Evolutionary conservation across 2,113 vertebrate species (phyloP), one percentile per base, ranked within the genome.

Genomic region (Scomber colias): DNA sequence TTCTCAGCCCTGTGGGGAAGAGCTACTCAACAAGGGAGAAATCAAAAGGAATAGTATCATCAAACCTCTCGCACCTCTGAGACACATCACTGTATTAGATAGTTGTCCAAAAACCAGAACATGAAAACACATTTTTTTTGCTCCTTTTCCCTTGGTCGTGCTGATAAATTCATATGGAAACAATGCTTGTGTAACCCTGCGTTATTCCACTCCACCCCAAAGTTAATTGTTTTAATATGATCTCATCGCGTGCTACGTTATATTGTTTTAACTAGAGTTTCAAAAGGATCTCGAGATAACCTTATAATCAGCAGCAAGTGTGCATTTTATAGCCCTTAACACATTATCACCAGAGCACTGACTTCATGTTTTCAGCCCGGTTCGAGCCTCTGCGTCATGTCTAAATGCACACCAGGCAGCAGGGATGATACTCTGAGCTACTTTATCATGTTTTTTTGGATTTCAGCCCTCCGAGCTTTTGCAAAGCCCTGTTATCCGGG

Each of bases 351-450:
- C 45, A 46, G 57, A 50, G 16, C 62, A 53, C 45, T 70, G 73
- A 82, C 55, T 65, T 67, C 14, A 46, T 46, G 57, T 71, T 67
- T 71, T 48, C 48, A 57, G 51, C 53, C n/a, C 44, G 60, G 78
- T 56, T 83, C 15, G 50, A 55, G 12, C 77, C 65, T 84, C 72
- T 31, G 61, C 79, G 74, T 87, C 71, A 62, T 83, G 56, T 64
- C 64, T 81, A 40, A 91, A 85, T 61, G 46, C 83, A 79, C 71
- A 86, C 68, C 83, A 84, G 81, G 64, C 72, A 2, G 49, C 13
- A 59, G 64, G 64, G 77, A 68, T 53, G 66, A 80, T 78, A 83
- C 67, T 54, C 57, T 74, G 16, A 60, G 69, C 64, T 71, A 45
- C 62, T 75, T 65, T n/a, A 44, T 62, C 24, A 17, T 14, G 15